Base-by-base conservation (phyloP, 2,888 invertebrate genomes). In the Odontocerum albicorne region DNA sequence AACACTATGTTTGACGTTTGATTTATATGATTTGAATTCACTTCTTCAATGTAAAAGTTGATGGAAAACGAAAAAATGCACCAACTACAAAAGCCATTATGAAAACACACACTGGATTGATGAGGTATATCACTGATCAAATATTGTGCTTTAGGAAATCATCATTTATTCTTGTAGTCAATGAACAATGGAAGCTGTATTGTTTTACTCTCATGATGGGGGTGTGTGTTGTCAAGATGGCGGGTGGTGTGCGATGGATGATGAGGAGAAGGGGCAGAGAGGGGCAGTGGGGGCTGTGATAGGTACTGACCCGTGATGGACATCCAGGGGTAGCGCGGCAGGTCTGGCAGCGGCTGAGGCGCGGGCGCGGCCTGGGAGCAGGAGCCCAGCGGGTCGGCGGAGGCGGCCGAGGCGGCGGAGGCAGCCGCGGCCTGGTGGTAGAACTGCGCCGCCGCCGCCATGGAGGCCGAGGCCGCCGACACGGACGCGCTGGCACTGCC, bases 251-350 rank as follows among this genome's bases (percentile, higher is more conserved):
- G 16, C 10, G 20, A 42, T 4, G 32, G 12, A 3, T 4, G 42
- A 21, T 10, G 13, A 17, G 52, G 45, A 22, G 4, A 2, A 2
- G 13, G 12, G 12, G 6, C 13, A 20, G 16, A n/a, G 22, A 45
- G 7, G 1, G 10, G 15, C 10, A 12, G n/a, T 10, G 22, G 16
- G 27, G 12, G 42, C 17, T 40, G 42, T 17, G n/a, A 13, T 31
- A 49, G 38, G 49, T 43, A 80, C 83, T 87, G 83, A 93, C 94
- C 94, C 82, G 94, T 93, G 75, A 94, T 92, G 69, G 93, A 91
- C 93, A 95, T 94, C 94, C 94, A 95, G 43, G 94, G 94, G 74
- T 95, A 94, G 70, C 94, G 85, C 52, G 94, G 93, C 71, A 94
- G 89, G 77, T 94, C 94, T 44, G 92, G 91, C 70, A 94, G 87